Evolutionary conservation across 2,113 vertebrate species (phyloP), one percentile per base, ranked within the genome.

Genomic region (Platysternon megacephalum): DNA sequence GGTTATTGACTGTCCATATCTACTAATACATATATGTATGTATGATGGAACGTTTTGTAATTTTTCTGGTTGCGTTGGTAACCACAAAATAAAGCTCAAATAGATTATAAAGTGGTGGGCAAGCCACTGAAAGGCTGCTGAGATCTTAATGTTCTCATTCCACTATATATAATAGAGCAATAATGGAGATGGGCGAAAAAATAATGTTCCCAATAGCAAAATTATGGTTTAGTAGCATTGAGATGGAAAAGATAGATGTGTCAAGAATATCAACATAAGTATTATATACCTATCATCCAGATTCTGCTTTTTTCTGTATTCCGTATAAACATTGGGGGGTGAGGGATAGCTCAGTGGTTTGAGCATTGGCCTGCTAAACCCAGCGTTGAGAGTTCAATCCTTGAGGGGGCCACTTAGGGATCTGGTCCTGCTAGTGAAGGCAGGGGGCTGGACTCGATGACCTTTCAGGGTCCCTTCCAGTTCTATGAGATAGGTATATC

Each of bases 201-300:
- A 58, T 24, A 1, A 39, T 1, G 65, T 11, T 92, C 56, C 84
- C 85, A 49, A 21, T 42, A 49, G 79, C 78, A 51, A 92, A 79
- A 28, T 26, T 72, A 1, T 19, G 39, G 76, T 68, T 58, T 26
- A 48, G 3, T 88, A 56, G 14, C 80, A 29, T 26, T 68, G 52
- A 39, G 79, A 85, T 6, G 2, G 11, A 86, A 21, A 72, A 80
- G 24, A 3, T 12, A 82, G 68, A 29, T 2, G 24, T 28, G 53
- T 0, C 2, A 72, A 78, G 55, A 91, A 72, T 12, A 22, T 3
- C 46, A n/a, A 14, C 12, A 22, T 8, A 72, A 0, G 6, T 48
- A 9, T 61, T n/a, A 2, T 4, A 52, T 0, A 0, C 1, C 14
- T 26, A 10, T 14, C 24, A 32, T 12, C 65, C 65, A 68, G 39